A percentile compares a stretch with the other conserved stretches of the same genome.
Evolutionary conservation across 2,888 invertebrate species (phyloP).

Genomic region (Cerastis rubricosa): DNA sequence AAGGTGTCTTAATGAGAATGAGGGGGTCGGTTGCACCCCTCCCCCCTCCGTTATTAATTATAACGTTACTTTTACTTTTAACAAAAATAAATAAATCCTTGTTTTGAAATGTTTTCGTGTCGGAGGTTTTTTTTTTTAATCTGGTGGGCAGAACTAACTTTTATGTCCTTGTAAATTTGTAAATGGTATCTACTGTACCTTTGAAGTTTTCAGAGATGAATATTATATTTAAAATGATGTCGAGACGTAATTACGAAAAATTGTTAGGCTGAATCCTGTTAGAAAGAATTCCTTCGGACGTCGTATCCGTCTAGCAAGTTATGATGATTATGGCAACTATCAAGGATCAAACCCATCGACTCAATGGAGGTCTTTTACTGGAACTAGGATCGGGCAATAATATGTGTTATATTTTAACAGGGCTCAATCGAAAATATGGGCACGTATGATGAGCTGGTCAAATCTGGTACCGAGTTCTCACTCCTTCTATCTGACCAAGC

Average conservation of each 20-base stretch:
- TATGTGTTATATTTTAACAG: constrained; percentile 71
- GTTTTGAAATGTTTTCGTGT: too few species aligned
- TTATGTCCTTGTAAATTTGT: too few species aligned
- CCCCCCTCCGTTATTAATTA: too few species aligned
- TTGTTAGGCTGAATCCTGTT: neutral
- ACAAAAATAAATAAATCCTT: too few species aligned
- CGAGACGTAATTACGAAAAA: too few species aligned
- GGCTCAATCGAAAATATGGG: constrained; percentile 91
- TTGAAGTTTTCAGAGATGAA: neutral
- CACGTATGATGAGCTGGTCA: constrained; percentile 89
- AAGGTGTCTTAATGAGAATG: too few species aligned
- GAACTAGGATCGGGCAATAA: neutral
- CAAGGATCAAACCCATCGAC: neutral
- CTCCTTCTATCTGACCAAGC: constrained; percentile 77
- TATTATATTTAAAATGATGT: neutral
- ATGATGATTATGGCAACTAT: neutral
- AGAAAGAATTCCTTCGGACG: neutral
- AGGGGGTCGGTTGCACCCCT: too few species aligned
- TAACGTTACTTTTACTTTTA: too few species aligned
- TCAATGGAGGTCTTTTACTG: neutral
- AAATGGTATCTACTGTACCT: too few species aligned
- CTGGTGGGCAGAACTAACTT: neutral
- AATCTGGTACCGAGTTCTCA: constrained; percentile 89
- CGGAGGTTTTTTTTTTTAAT: too few species aligned
- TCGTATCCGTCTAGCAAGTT: neutral